Conservation (phyloP, 2,113 vertebrate species). For the Capreolus pygargus region DNA sequence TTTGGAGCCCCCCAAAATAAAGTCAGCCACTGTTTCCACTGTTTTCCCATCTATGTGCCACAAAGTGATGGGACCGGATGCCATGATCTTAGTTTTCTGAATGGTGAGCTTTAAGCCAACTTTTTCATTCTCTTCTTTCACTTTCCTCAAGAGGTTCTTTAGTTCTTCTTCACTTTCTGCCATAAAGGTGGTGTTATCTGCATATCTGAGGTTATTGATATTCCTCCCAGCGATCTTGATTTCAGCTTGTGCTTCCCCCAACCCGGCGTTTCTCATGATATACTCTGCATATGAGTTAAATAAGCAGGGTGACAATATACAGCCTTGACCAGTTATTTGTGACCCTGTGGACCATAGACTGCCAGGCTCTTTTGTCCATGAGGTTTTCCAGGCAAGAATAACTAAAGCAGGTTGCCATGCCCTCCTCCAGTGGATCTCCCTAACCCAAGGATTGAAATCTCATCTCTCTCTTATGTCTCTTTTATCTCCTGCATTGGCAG, state of each 20-base stretch:
- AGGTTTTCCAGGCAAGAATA: neutral
- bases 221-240: neutral
- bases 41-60: neutral
- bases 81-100: too few species aligned
- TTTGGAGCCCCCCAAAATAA: neutral
- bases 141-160: neutral
- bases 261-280: neutral
- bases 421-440: neutral
- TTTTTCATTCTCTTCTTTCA: neutral
- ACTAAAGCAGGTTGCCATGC: neutral
- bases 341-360: neutral
- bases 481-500: neutral
- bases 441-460: neutral
- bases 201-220: neutral
- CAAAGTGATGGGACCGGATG: accelerated
- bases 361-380: neutral
- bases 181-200: neutral
- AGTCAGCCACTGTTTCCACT: neutral
- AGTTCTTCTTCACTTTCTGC: neutral
- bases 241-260: neutral
- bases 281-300: neutral
- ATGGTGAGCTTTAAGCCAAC: neutral
- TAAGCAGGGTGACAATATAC: neutral
- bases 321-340: neutral
- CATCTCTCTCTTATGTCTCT: neutral